phyloP scores from a whole-genome alignment of 2,113 vertebrate species.

The Hyperopisus bebe region DNA sequence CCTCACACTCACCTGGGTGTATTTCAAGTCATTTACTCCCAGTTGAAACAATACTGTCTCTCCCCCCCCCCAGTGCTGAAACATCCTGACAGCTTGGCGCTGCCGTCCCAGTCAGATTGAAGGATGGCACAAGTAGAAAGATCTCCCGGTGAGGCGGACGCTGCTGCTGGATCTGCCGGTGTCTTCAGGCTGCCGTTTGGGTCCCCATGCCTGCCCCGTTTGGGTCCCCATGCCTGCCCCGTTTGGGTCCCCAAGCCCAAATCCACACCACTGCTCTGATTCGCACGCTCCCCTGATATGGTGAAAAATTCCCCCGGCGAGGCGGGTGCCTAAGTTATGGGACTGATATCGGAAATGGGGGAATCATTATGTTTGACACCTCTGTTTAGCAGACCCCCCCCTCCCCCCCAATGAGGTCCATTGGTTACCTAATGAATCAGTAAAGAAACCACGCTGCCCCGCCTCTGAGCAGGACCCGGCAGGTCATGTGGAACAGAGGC shows the following conservation, averaged over 20 bases:
- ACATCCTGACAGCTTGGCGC: slow-evolving; percentile 4
- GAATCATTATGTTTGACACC: slow-evolving; percentile 46
- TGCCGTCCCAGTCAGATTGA: background rate
- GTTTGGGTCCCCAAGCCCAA: slow-evolving; percentile 20
- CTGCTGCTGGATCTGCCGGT: background rate
- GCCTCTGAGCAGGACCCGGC: slow-evolving; percentile 1
- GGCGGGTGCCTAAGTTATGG: slow-evolving; percentile 42
- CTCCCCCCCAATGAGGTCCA: background rate
- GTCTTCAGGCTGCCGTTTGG: slow-evolving; percentile 33
- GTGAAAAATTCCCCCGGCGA: slow-evolving; percentile 29
- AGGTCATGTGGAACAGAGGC: slow-evolving; percentile 15
- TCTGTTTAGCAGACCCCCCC: slow-evolving; percentile 6
- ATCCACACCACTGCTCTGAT: slow-evolving; percentile 42
- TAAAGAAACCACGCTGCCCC: background rate
- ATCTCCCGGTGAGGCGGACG: background rate
- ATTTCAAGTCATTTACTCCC: slow-evolving; percentile 55
- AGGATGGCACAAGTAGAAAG: background rate
- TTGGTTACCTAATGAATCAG: slow-evolving; percentile 10
- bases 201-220: slow-evolving; percentile 14
- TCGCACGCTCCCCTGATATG: slow-evolving; percentile 27
- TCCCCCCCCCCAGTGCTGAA: background rate
- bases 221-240: slow-evolving; percentile 30
- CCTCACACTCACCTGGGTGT: slow-evolving; percentile 47
- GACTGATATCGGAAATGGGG: slow-evolving; percentile 45
- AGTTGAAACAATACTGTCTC: slow-evolving; percentile 56